phyloP scores from a whole-genome alignment of 2,113 vertebrate species.

The Hemibagrus wyckioides region DNA sequence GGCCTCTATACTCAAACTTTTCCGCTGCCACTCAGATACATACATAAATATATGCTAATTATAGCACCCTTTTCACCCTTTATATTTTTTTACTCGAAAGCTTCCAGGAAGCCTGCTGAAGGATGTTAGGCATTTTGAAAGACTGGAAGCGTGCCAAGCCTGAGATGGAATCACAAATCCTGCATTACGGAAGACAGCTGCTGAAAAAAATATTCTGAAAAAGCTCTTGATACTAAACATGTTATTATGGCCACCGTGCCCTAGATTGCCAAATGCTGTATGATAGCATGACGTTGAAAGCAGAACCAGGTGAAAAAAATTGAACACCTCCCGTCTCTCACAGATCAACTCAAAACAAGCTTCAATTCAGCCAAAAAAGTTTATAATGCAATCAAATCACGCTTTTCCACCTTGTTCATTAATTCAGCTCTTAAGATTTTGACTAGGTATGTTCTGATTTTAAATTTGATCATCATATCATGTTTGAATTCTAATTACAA shows the following conservation, averaged over 20 bases:
- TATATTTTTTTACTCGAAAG: neutral
- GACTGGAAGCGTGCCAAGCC: neutral
- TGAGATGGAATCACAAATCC: neutral
- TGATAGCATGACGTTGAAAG: neutral
- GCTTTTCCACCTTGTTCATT: too few species aligned
- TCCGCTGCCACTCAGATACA: neutral
- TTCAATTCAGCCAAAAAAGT: too few species aligned
- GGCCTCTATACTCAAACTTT: conserved; percentile 44
- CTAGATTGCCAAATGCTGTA: neutral
- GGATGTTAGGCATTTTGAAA: neutral
- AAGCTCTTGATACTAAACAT: neutral
- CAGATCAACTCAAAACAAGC: neutral
- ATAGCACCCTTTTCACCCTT: neutral
- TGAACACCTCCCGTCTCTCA: too few species aligned
- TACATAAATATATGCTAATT: neutral
- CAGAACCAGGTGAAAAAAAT: neutral
- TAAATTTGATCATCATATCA: too few species aligned
- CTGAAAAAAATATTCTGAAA: neutral
- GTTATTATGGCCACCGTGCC: neutral
- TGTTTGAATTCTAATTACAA: too few species aligned
- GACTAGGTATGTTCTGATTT: too few species aligned
- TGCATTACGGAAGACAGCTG: conserved; percentile 13
- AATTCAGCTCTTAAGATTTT: too few species aligned
- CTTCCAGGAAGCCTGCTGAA: conserved; percentile 1
- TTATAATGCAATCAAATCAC: too few species aligned